Evolutionary conservation across 2,797 vertebrate species (phyloP).

Genomic region (Dendrocincla tyrannina): DNA sequence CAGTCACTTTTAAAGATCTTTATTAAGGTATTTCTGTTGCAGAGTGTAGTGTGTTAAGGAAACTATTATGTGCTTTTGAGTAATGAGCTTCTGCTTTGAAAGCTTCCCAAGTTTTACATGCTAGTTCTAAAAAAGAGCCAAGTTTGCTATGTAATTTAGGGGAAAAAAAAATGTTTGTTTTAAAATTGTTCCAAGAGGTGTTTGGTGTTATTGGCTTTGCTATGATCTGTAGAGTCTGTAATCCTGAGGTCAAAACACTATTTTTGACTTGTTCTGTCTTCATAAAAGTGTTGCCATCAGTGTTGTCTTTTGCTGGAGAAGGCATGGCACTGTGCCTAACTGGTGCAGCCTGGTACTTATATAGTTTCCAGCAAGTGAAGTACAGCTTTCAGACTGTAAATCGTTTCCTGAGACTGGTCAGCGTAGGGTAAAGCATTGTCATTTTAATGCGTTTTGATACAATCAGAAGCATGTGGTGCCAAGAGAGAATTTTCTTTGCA

Average conservation of each 20-base stretch:
- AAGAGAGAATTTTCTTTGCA: slow-evolving; percentile 30
- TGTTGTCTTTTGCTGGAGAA: neutral
- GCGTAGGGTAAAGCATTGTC: neutral
- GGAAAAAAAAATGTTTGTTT: neutral
- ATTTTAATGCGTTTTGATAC: slow-evolving; percentile 48
- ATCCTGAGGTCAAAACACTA: neutral
- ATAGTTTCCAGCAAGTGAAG: neutral
- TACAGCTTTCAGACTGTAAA: neutral
- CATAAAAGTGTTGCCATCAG: neutral
- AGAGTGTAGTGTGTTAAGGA: neutral
- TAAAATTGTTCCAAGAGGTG: neutral
- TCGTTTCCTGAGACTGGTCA: neutral
- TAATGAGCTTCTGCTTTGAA: neutral
- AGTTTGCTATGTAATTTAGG: neutral
- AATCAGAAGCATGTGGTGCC: slow-evolving; percentile 6
- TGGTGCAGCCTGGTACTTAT: neutral
- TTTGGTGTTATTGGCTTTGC: neutral
- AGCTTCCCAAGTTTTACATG: neutral
- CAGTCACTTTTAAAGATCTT: neutral
- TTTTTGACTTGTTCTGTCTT: neutral
- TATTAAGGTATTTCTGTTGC: neutral
- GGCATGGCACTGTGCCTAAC: neutral
- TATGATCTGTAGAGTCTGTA: neutral
- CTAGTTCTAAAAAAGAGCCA: neutral
- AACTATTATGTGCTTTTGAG: neutral